These are phyloP conservation scores for Xanthorhoe designata DNA, from an alignment of 2,888 invertebrate genomes.

Conservation along the genomic window DNA sequence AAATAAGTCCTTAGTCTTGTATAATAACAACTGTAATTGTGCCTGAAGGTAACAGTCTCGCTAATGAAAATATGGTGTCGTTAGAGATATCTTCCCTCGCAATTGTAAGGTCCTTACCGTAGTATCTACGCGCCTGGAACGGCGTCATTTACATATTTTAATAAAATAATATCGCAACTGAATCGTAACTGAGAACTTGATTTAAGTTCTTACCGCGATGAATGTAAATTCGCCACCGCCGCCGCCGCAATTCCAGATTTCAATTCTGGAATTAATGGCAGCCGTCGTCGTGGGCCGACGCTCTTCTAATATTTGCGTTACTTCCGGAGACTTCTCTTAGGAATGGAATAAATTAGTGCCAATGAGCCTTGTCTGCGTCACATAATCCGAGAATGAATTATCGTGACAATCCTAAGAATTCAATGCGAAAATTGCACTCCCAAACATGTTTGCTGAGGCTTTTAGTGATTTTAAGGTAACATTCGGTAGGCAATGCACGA, in stretches of 20 bases:
- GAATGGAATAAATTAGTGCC: constrained; percentile 81
- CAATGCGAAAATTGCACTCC: neutral
- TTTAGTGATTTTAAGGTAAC: constrained; percentile 56
- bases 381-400: constrained; percentile 42
- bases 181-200: constrained; percentile 86
- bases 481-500: constrained; percentile 73
- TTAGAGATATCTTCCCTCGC: constrained; percentile 77
- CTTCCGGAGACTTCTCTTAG: constrained; percentile 80
- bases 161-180: constrained; percentile 86
- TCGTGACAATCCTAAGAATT: constrained; percentile 20
- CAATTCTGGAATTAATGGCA: constrained; percentile 85
- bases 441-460: constrained; percentile 12
- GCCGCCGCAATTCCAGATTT: constrained; percentile 83
- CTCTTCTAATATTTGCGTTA: constrained; percentile 84
- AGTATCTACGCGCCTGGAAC: constrained; percentile 74
- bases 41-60: constrained; percentile 65
- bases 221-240: constrained; percentile 83
- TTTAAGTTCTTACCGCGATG: constrained; percentile 86
- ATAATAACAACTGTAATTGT: constrained; percentile 59
- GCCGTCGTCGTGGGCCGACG: constrained; percentile 72
- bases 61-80: constrained; percentile 82
- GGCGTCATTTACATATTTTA: constrained; percentile 85
- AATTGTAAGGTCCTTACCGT: constrained; percentile 78
- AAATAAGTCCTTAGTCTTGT: constrained; percentile 1
- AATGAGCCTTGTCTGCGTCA: constrained; percentile 58